These are phyloP conservation scores for Prorops nasuta DNA, from an alignment of 1,140 invertebrate genomes.

Conservation along the genomic window DNA sequence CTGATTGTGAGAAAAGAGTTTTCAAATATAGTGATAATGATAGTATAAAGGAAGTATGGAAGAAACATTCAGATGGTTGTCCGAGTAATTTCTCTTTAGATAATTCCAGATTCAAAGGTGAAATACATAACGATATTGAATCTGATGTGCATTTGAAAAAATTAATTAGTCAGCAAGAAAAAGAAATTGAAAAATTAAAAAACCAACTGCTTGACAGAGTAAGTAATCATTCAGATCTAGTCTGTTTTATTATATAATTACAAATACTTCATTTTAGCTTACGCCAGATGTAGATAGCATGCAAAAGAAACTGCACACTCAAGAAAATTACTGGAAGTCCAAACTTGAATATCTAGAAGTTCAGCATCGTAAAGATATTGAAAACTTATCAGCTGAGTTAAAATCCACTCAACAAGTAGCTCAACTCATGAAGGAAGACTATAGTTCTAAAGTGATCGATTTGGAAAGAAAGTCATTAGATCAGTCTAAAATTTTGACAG, in stretches of 20 bases:
- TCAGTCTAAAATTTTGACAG: slow-evolving; percentile 39
- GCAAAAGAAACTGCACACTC: slow-evolving; percentile 42
- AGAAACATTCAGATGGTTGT: too few relatives aligned
- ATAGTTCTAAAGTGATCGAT: slow-evolving; percentile 41
- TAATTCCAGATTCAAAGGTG: background rate
- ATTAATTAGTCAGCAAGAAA: slow-evolving; percentile 41
- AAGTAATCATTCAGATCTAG: slow-evolving; percentile 6
- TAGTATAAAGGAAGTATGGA: too few relatives aligned
- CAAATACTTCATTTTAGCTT: slow-evolving; percentile 24
- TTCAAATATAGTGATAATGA: slow-evolving; percentile 2
- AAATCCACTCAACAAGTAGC: slow-evolving; percentile 44
- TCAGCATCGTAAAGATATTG: slow-evolving; percentile 45
- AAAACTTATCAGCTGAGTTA: slow-evolving; percentile 43
- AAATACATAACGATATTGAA: slow-evolving; percentile 19
- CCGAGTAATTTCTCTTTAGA: too few relatives aligned
- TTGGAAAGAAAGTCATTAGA: slow-evolving; percentile 41
- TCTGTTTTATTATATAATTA: background rate
- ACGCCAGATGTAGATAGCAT: slow-evolving; percentile 44
- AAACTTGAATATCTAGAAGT: slow-evolving; percentile 49
- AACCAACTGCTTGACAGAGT: slow-evolving; percentile 38
- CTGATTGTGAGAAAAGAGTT: slow-evolving; percentile 10
- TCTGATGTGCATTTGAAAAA: slow-evolving; percentile 32
- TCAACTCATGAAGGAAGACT: slow-evolving; percentile 36
- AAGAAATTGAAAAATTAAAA: slow-evolving; percentile 41
- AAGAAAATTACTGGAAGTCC: slow-evolving; percentile 50